Base-by-base conservation (phyloP, 2,888 invertebrate species). In the Apamea anceps region DNA sequence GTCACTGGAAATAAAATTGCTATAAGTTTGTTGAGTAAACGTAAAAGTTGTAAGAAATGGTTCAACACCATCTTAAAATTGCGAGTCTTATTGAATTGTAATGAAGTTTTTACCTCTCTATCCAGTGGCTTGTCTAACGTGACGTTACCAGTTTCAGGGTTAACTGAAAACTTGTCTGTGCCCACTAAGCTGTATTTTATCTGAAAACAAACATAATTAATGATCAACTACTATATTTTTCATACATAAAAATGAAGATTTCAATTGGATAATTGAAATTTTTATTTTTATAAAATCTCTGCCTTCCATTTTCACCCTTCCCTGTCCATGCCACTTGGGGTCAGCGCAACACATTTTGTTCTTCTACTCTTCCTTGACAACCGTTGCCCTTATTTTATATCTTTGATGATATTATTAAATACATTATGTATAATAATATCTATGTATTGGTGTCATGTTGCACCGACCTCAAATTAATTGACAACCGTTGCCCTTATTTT, bases 121-220 rank as follows among this genome's bases (percentile, higher is more conserved):
- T 99, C 99, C 87, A 99, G 96, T 0, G 98, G 98, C 92, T 98
- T 98, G 25, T 98, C 97, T 63, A 99, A 96, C 1, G 98, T 98
- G 74, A 99, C 98, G 83, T 98, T 98, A 18, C 99, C 99, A 4
- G 98, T 98, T 67, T 97, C 96, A 21, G 98, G 97, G 94, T 99
- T 97, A 18, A 99, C 99, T 83, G 97, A 97, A 90, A 99, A 98
- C 92, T 98, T 97, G 94, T 99, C 98, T 6, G 99, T 99, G 48
- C 99, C 98, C 84, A 98, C 97, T 80, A 98, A 97, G 74, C 98
- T 98, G 93, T 97, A 98, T 86, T 96, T 97, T 65, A 98, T 96
- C 96, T 97, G 95, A 81, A 96, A 85, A 6, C 4, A 73, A 32
- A 32, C 32, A 32, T 32, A 74, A 96, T 37, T 67, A 48, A 81